phyloP scores from a whole-genome alignment of 2,888 invertebrate species.

The Scelioninae gen. 1 region DNA sequence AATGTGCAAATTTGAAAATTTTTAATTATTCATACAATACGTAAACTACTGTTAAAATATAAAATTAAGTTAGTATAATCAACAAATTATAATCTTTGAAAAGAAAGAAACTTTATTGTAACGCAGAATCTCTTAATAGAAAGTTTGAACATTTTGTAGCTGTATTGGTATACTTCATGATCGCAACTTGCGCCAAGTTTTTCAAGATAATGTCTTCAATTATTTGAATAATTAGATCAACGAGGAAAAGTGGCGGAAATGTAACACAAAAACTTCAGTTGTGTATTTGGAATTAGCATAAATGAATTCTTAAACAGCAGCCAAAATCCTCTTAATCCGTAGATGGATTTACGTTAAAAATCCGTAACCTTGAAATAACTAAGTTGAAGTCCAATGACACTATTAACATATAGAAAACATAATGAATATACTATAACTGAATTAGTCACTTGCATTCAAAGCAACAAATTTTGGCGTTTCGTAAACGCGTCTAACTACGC shows the following conservation, averaged over 20 bases:
- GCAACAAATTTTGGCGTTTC: background rate
- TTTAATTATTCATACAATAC: too few species aligned
- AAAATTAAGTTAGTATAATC: too few species aligned
- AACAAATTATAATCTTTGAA: too few species aligned
- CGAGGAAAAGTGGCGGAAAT: slow-evolving; percentile 10
- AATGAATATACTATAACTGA: background rate
- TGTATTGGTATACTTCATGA: slow-evolving; percentile 13
- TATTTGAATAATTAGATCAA: slow-evolving; percentile 38
- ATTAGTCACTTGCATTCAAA: background rate
- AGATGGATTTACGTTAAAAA: background rate
- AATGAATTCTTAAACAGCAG: slow-evolving; percentile 3
- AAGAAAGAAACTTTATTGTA: slow-evolving; percentile 6
- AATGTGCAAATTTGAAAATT: too few species aligned
- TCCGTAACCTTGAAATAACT: background rate
- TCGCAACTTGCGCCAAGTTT: slow-evolving; percentile 18
- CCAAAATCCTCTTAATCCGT: background rate
- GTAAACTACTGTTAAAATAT: too few species aligned
- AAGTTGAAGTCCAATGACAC: background rate
- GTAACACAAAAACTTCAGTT: slow-evolving; percentile 10
- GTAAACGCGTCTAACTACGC: background rate
- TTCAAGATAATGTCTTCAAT: slow-evolving; percentile 22
- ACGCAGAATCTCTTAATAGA: slow-evolving; percentile 13
- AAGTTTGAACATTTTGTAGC: slow-evolving; percentile 23
- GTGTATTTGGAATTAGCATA: slow-evolving; percentile 8
- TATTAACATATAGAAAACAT: background rate